These are phyloP conservation scores for Verasper variegatus DNA, from an alignment of 2,113 vertebrate genomes.

Conservation along the genomic window DNA sequence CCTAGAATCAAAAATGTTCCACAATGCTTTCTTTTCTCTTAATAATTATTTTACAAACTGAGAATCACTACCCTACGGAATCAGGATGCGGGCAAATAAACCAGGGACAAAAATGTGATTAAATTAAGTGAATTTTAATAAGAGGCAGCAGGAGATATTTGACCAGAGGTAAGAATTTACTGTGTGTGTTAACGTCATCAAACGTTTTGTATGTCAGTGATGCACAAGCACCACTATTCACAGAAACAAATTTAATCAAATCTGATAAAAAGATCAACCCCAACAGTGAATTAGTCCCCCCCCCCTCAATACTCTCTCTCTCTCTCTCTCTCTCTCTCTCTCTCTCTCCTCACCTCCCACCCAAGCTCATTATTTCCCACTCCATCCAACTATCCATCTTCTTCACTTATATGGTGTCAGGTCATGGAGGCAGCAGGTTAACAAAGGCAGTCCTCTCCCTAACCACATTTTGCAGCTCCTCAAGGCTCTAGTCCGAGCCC, in stretches of 20 bases:
- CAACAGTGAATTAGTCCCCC: not conserved
- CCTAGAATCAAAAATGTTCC: not conserved
- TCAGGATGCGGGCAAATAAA: constrained; percentile 1
- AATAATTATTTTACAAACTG: not conserved
- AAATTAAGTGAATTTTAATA: not conserved
- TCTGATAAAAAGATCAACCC: not conserved
- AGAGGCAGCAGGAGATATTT: not conserved
- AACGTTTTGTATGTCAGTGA: not conserved
- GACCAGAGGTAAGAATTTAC: constrained; percentile 8
- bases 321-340: no score
- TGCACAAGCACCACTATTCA: not conserved
- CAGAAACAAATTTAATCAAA: not conserved
- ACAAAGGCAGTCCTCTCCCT: no score
- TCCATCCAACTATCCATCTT: not conserved
- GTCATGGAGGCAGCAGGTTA: no score
- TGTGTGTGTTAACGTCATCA: no score
- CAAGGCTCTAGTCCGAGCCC: not conserved
- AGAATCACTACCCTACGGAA: not conserved
- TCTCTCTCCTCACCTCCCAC: no score
- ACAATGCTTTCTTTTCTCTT: not conserved
- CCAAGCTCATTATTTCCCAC: not conserved
- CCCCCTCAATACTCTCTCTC: not conserved
- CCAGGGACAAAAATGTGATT: constrained; percentile 4
- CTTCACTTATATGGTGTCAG: no score
- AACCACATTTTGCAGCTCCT: no score